Base-by-base conservation (phyloP, 2,113 vertebrate species). In the Leptocoma aspasia region DNA sequence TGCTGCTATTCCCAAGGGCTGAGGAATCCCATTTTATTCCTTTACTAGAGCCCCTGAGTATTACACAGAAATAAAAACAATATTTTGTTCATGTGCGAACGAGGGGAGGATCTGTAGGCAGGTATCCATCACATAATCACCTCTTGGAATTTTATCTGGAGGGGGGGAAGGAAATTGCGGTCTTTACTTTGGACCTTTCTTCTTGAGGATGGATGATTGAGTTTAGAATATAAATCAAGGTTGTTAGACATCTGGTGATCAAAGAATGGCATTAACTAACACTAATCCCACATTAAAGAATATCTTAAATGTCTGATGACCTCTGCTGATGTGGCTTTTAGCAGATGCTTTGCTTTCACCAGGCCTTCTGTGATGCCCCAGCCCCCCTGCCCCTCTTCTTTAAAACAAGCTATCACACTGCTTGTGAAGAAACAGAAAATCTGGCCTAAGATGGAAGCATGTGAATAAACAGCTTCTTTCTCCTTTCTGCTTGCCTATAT, bases 231-330 rank as follows among this genome's bases (percentile, higher is more conserved):
- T 52, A 85, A 93, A 72, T 93, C 77, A 81, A 91, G 53, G 68
- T 88, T 72, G 63, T 66, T 93, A 95, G 82, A 59, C 75, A 56
- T 85, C 71, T 86, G 79, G 64, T 93, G 87, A 94, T 95, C 92
- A 96, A 97, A 91, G 93, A 90, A 96, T 80, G 68, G 71, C 64
- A 63, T 95, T 93, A 96, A 75, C 78, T 91, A 86, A 52, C 52
- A 66, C 86, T 93, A 97, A 95, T 92, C 89, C 95, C 56, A 70
- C 56, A 82, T 77, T 92, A 90, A 92, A 91, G 88, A 93, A 24
- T 88, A 80, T 90, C 72, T 93, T 70, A 66, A 80, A 73, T 83
- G 60, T 88, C 90, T 82, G 84, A 82, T 96, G 95, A 84, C 92
- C 77, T 94, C 68, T 84, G 49, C 65, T 88, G 84, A 92, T 70